Base-by-base conservation (phyloP, 2,888 invertebrate genomes). In the Heliconius charithonia region DNA sequence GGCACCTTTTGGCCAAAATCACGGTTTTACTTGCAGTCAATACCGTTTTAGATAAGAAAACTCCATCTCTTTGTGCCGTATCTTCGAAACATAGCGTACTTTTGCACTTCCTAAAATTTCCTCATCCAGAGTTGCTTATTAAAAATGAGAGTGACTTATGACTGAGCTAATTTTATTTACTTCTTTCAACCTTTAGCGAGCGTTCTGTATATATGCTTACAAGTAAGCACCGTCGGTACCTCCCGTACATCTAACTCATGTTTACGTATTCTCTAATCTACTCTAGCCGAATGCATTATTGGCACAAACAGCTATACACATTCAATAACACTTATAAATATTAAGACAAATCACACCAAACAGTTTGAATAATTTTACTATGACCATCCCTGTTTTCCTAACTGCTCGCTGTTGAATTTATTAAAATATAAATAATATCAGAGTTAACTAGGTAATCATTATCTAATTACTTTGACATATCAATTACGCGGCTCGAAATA, bases 381-480 rank as follows among this genome's bases (percentile, higher is more conserved):
- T 92, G 91, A 91, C 91, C 94, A 92, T 94, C 95, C 95, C 95
- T 95, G 95, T 95, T 95, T 95, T 92, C 95, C 93, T 94, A 93
- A 88, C 93, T 93, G 93, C 91, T 92, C 92, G 91, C 92, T 91
- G 93, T 93, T 90, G 89, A 88, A 89, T 91, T 89, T 85, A 89
- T 88, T 91, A 87, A 88, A 88, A 88, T 91, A 91, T 89, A 87
- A 91, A 89, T 92, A 90, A 92, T 89, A 89, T 91, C 88, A 90
- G 91, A 90, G 89, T 93, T 93, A 93, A 90, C 94, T 94, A 93
- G 91, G 88, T 92, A 89, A 89, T 91, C 84, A 86, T 89, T 92
- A 94, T 89, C 93, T 94, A 93, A 92, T 91, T 94, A 94, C 94
- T 93, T 94, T 95, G 94, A 95, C 95, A 95, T 95, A 95, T 95